phyloP scores from a whole-genome alignment of 2,113 vertebrate genomes.

The Charadrius vociferus region DNA sequence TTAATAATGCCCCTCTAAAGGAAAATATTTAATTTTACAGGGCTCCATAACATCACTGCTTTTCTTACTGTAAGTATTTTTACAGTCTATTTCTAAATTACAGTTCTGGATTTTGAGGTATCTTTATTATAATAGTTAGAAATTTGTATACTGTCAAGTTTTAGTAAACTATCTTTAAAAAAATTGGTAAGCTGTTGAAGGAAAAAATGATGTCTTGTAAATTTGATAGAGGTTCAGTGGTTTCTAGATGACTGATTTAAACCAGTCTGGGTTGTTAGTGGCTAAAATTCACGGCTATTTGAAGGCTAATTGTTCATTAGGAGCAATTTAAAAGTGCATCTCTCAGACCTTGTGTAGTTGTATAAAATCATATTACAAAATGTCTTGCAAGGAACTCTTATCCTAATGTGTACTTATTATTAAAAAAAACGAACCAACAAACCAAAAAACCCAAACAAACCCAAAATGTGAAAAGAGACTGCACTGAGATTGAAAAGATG shows the following conservation, averaged over 20 bases:
- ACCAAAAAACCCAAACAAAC: background rate
- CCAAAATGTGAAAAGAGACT: background rate
- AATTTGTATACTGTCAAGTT: background rate
- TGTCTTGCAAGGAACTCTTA: background rate
- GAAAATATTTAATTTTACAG: slow-evolving; percentile 57
- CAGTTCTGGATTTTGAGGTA: background rate
- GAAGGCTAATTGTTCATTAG: background rate
- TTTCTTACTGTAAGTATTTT: slow-evolving; percentile 68
- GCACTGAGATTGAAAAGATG: background rate
- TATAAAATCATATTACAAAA: background rate
- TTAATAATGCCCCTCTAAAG: background rate
- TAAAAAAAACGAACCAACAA: background rate
- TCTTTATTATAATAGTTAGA: background rate
- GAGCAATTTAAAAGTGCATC: background rate
- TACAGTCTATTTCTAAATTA: background rate
- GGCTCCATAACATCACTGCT: slow-evolving; percentile 11
- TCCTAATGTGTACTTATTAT: background rate
- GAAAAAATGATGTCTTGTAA: background rate
- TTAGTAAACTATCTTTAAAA: background rate
- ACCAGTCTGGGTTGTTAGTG: background rate
- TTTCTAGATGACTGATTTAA: background rate
- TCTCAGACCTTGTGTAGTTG: background rate
- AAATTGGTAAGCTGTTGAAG: background rate
- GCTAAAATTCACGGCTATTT: background rate
- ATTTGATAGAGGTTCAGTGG: background rate